phyloP scores from a whole-genome alignment of 2,113 vertebrate genomes.

The Onychostruthus taczanowskii region DNA sequence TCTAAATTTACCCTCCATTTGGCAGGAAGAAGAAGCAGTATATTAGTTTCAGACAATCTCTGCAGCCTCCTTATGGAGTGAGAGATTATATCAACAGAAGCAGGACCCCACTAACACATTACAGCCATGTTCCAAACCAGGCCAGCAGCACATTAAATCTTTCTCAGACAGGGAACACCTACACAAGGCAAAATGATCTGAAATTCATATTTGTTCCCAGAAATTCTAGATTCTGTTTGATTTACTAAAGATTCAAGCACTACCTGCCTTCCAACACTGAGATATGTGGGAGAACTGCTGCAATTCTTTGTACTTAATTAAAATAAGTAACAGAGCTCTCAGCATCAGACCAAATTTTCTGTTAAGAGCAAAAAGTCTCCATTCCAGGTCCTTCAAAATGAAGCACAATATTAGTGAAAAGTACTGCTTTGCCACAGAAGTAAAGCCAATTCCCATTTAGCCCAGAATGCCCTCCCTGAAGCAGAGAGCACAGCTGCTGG shows the following conservation, averaged over 20 bases:
- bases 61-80: not conserved
- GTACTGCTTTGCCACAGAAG: not conserved
- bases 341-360: not conserved
- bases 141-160: not conserved
- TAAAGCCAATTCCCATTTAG: not conserved
- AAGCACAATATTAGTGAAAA: not conserved
- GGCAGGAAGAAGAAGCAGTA: not conserved
- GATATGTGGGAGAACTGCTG: not conserved
- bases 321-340: not conserved
- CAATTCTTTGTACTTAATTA: not conserved
- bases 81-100: not conserved
- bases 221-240: not conserved
- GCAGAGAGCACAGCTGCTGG: not conserved
- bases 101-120: not conserved
- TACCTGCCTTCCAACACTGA: not conserved
- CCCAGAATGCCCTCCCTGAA: not conserved
- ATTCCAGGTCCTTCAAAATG: not conserved
- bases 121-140: not conserved
- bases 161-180: not conserved
- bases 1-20: not conserved
- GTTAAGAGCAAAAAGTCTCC: not conserved
- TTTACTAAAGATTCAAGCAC: not conserved
- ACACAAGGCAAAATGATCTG: not conserved
- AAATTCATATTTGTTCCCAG: not conserved
- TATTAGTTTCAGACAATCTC: not conserved